These are phyloP conservation scores for Archilochus colubris DNA, from an alignment of 2,113 vertebrate species.

Conservation along the genomic window DNA sequence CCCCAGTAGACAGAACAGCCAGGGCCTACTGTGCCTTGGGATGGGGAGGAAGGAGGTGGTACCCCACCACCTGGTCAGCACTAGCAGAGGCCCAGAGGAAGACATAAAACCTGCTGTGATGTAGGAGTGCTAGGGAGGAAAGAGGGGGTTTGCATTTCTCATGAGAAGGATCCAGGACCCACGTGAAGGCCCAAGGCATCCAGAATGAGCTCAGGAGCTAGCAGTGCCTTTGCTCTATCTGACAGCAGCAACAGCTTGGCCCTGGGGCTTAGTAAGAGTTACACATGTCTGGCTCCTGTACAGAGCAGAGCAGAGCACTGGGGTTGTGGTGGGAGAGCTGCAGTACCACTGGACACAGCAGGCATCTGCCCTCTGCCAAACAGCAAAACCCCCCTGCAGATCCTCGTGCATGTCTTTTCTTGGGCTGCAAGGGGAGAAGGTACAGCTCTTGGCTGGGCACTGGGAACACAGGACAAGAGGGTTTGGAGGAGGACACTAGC, in stretches of 20 bases:
- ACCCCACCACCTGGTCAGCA: neutral
- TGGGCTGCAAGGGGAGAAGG: neutral
- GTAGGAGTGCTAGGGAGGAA: accelerated
- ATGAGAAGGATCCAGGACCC: neutral
- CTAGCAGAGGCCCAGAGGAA: neutral
- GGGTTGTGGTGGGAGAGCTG: neutral
- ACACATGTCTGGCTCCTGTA: accelerated
- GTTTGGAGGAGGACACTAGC: too few relatives aligned
- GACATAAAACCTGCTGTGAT: neutral
- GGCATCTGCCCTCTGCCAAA: neutral
- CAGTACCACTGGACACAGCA: neutral
- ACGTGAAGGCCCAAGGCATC: neutral
- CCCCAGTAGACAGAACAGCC: neutral
- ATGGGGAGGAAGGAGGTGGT: neutral
- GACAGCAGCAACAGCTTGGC: neutral
- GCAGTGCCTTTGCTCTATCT: neutral
- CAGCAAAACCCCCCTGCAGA: accelerated
- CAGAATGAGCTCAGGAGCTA: neutral
- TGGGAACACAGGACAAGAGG: too few relatives aligned
- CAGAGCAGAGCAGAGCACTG: neutral
- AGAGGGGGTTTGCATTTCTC: neutral
- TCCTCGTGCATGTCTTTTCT: neutral
- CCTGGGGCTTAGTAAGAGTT: neutral
- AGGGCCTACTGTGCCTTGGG: neutral
- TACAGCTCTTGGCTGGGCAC: neutral